A percentile compares a stretch with the other conserved stretches of the same genome.
phyloP scores from a whole-genome alignment of 2,888 invertebrate genomes.

The Adelognathus sp. region DNA sequence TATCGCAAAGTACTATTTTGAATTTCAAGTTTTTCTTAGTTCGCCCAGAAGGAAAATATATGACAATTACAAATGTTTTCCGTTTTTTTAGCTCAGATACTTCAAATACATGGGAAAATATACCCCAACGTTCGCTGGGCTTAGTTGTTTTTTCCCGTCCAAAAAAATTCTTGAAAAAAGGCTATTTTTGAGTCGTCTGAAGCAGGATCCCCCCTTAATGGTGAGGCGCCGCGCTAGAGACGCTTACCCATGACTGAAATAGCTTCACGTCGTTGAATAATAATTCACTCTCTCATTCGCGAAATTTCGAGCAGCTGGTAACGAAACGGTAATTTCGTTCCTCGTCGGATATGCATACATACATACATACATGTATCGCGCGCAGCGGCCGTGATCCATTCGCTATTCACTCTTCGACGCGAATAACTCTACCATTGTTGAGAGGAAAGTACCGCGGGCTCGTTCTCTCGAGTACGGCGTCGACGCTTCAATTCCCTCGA shows the following conservation, averaged over 20 bases:
- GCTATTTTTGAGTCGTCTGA: no score
- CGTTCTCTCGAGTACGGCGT: neutral
- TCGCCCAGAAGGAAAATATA: no score
- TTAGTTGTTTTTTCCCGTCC: no score
- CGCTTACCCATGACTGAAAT: neutral
- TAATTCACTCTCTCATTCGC: neutral
- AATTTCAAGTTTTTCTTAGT: no score
- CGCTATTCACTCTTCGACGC: constrained; percentile 25
- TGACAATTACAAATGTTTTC: no score
- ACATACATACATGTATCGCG: neutral
- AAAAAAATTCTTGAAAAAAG: no score
- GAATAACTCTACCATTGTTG: constrained; percentile 50
- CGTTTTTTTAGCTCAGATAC: no score
- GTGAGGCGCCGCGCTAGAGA: neutral
- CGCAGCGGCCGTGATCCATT: neutral
- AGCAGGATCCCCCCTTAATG: neutral
- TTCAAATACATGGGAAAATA: no score
- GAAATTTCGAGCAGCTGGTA: constrained; percentile 33
- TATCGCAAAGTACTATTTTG: no score
- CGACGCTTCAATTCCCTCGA: constrained; percentile 3
- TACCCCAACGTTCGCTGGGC: no score
- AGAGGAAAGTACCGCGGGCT: neutral
- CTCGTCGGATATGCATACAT: neutral
- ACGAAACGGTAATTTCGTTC: constrained; percentile 3
- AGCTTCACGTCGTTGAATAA: neutral